Evolutionary conservation across 2,797 vertebrate genomes (phyloP).

Genomic region (Psittacula derbiana): DNA sequence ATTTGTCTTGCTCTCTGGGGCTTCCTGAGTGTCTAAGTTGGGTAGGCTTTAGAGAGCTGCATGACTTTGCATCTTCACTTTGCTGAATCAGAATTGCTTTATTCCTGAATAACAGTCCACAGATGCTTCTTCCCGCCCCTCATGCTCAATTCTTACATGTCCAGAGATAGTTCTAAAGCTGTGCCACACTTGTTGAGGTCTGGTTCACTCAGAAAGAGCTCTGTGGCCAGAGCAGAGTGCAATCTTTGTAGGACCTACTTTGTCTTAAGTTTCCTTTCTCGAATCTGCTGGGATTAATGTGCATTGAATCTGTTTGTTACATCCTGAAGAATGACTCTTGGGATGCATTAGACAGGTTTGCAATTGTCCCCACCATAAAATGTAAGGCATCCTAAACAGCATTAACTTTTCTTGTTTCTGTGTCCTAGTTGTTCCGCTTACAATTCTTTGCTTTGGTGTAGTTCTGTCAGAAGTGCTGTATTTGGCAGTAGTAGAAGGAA

Average conservation of each 20-base stretch:
- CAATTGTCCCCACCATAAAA: neutral
- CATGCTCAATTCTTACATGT: neutral
- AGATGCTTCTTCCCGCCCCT: neutral
- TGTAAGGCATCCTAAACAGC: neutral
- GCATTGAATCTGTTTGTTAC: neutral
- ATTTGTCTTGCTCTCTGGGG: neutral
- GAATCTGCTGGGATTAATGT: neutral
- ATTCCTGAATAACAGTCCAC: neutral
- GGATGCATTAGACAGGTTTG: neutral
- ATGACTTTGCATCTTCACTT: neutral
- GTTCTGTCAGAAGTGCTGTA: neutral
- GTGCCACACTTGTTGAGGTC: neutral
- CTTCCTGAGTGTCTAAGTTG: neutral
- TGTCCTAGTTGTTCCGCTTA: neutral
- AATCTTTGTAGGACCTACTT: neutral
- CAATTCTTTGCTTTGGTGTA: constrained; percentile 1
- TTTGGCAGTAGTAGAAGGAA: neutral
- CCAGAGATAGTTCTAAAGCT: neutral
- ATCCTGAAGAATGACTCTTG: neutral
- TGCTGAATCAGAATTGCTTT: neutral
- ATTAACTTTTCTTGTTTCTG: neutral
- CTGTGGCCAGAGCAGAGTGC: neutral
- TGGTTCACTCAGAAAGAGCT: neutral
- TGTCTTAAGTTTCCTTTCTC: neutral
- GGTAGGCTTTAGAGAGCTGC: neutral